These are phyloP conservation scores for Girardinichthys multiradiatus DNA, from an alignment of 2,113 vertebrate genomes.

Conservation along the genomic window DNA sequence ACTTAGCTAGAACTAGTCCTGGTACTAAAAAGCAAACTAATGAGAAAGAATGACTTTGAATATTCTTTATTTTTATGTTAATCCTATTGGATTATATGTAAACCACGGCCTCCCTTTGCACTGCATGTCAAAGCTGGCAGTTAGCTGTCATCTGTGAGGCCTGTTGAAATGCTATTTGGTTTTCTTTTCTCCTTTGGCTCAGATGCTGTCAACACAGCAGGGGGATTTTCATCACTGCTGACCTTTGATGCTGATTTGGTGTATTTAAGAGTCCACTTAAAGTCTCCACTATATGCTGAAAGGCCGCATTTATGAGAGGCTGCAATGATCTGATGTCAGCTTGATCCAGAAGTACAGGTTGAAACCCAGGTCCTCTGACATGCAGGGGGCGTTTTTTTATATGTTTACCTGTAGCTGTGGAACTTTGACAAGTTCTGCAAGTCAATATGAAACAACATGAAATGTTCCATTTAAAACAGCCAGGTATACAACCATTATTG, in stretches of 20 bases:
- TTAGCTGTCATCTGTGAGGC: neutral
- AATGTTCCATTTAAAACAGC: neutral
- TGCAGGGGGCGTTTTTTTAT: neutral
- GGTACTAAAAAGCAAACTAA: neutral
- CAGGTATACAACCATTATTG: too few relatives aligned
- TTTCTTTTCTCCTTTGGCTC: neutral
- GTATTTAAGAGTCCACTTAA: conserved; percentile 1
- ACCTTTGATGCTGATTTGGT: neutral
- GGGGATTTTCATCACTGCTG: neutral
- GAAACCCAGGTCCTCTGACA: neutral
- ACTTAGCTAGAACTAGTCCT: neutral
- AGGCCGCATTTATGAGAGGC: conserved; percentile 1
- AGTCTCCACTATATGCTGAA: neutral
- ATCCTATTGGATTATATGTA: neutral
- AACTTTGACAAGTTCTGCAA: neutral
- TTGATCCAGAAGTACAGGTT: neutral
- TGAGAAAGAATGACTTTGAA: neutral
- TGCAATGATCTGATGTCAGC: neutral
- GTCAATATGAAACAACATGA: neutral
- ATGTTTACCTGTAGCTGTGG: neutral
- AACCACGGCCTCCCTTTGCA: neutral
- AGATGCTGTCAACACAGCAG: conserved; percentile 3
- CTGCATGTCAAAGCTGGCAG: neutral
- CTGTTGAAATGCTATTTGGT: neutral
- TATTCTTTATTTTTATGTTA: neutral